phyloP scores from a whole-genome alignment of 2,797 vertebrate species.

The Sebastes miniatus region DNA sequence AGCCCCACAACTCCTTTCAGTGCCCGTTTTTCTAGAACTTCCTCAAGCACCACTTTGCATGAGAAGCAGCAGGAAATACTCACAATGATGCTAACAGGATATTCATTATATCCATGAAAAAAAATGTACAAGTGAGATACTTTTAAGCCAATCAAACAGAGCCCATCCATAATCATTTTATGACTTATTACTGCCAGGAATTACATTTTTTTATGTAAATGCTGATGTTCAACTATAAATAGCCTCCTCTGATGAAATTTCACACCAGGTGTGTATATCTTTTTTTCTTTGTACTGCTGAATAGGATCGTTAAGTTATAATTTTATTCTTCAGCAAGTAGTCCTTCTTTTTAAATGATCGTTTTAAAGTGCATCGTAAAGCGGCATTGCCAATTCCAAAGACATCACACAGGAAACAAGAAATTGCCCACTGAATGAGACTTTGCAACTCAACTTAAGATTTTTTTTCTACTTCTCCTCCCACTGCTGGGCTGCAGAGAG shows the following conservation, averaged over 20 bases:
- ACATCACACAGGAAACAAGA: conserved; percentile 47
- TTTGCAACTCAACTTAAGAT: conserved; percentile 18
- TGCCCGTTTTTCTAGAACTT: conserved; percentile 73
- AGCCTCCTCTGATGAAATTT: conserved; percentile 28
- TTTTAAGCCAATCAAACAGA: conserved; percentile 53
- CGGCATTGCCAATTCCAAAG: conserved; percentile 26
- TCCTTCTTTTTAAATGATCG: neutral
- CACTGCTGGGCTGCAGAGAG: conserved; percentile 37
- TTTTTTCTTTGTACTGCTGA: conserved; percentile 17
- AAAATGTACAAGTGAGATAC: conserved; percentile 35
- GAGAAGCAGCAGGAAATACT: conserved; percentile 72
- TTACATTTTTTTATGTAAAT: conserved; percentile 39
- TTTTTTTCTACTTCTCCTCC: conserved; percentile 27
- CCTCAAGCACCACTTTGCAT: conserved; percentile 78
- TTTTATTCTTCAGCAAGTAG: conserved; percentile 7
- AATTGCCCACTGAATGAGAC: conserved; percentile 46
- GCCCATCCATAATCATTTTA: conserved; percentile 42
- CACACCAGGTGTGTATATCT: conserved; percentile 44
- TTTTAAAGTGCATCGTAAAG: conserved; percentile 9
- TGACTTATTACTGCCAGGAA: conserved; percentile 33
- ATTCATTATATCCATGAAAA: conserved; percentile 60
- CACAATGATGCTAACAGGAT: conserved; percentile 72
- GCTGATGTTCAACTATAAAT: conserved; percentile 50
- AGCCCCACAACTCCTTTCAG: conserved; percentile 66
- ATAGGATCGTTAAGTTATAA: conserved; percentile 13